phyloP scores from a whole-genome alignment of 2,888 invertebrate species.

The Heliconius sara region DNA sequence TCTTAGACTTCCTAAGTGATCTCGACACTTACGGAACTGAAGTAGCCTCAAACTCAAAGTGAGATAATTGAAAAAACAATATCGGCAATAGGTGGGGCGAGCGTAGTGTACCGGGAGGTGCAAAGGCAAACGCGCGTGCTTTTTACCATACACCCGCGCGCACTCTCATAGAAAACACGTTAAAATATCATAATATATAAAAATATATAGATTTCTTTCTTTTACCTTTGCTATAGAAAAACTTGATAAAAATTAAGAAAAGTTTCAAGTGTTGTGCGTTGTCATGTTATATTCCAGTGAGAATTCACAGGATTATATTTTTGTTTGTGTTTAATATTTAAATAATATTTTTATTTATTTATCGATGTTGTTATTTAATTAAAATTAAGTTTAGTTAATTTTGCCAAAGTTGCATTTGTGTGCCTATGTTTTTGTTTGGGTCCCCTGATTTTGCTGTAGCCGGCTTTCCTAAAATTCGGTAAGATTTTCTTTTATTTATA shows the following conservation, averaged over 20 bases:
- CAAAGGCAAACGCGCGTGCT: slow-evolving; percentile 63
- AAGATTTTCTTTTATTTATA: slow-evolving; percentile 17
- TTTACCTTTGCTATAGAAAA: background rate
- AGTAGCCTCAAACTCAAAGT: slow-evolving; percentile 63
- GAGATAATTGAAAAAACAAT: slow-evolving; percentile 68
- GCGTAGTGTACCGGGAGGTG: slow-evolving; percentile 56
- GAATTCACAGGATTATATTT: slow-evolving; percentile 65
- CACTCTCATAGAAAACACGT: slow-evolving; percentile 61
- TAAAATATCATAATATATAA: slow-evolving; percentile 34
- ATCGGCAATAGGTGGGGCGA: slow-evolving; percentile 66
- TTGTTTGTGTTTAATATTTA: slow-evolving; percentile 55
- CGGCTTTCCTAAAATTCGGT: slow-evolving; percentile 17
- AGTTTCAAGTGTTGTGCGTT: slow-evolving; percentile 67
- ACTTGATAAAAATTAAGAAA: slow-evolving; percentile 62
- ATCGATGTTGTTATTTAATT: slow-evolving; percentile 41
- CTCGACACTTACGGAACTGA: slow-evolving; percentile 40
- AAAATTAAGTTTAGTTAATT: slow-evolving; percentile 43
- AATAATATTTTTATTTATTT: background rate
- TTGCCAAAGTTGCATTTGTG: slow-evolving; percentile 42
- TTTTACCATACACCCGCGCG: slow-evolving; percentile 57
- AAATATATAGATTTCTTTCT: background rate
- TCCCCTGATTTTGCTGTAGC: slow-evolving; percentile 40
- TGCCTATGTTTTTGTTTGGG: slow-evolving; percentile 39
- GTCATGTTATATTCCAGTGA: slow-evolving; percentile 68
- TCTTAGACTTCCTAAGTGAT: slow-evolving; percentile 42